Conservation (phyloP, 2,888 invertebrate genomes). For the Apocheima hispidaria region DNA sequence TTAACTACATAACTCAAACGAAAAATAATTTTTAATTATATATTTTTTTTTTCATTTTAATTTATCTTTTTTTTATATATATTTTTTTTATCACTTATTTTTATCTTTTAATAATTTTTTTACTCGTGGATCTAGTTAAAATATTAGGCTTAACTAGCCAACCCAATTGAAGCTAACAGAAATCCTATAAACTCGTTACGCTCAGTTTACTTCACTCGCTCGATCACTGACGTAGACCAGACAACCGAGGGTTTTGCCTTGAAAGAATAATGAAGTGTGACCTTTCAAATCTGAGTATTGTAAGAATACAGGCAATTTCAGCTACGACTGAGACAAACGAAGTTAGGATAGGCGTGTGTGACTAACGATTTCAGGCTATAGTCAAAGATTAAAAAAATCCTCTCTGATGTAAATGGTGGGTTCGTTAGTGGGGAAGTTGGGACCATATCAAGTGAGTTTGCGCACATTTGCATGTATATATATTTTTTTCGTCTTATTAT, state of each 20-base stretch:
- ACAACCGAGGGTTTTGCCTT: constrained; percentile 11
- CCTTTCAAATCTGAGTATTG: constrained; percentile 11
- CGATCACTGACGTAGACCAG: constrained; percentile 13
- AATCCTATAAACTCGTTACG: constrained; percentile 19
- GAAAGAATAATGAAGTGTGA: constrained; percentile 19
- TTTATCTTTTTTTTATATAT: too few species aligned
- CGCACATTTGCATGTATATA: too few species aligned
- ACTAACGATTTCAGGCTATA: constrained; percentile 2
- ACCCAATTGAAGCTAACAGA: constrained; percentile 2
- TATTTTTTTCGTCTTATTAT: background rate
- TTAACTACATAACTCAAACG: too few species aligned
- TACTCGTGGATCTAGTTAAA: background rate
- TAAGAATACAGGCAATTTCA: constrained; percentile 1
- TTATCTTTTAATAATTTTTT: too few species aligned
- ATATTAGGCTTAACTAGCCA: constrained; percentile 1
- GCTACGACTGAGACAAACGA: constrained; percentile 7
- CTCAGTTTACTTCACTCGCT: constrained; percentile 12
- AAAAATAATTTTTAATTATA: too few species aligned
- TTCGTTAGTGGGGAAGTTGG: too few species aligned
- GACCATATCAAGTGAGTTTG: too few species aligned
- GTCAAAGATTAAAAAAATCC: background rate
- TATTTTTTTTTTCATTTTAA: too few species aligned
- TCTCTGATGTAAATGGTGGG: background rate
- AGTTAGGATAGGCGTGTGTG: constrained; percentile 3
- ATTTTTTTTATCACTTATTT: too few species aligned